phyloP scores from a whole-genome alignment of 2,113 vertebrate genomes.

The Callorhinus ursinus region DNA sequence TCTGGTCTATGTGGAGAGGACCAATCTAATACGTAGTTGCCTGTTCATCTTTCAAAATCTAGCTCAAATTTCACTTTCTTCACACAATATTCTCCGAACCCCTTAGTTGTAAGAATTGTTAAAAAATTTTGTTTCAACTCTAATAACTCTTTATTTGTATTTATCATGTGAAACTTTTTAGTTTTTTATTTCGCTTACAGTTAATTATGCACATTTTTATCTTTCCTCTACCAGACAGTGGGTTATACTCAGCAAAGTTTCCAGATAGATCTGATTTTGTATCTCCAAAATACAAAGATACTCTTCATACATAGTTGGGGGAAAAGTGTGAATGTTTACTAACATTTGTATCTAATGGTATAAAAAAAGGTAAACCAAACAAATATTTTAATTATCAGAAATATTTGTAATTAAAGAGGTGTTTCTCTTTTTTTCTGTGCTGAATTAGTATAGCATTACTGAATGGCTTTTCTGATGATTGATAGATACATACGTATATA shows the following conservation, averaged over 20 bases:
- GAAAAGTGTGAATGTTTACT: not conserved
- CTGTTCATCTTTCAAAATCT: slow-evolving; percentile 18
- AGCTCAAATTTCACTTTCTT: not conserved
- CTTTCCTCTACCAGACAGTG: not conserved
- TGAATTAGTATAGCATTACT: not conserved
- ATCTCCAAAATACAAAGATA: not conserved
- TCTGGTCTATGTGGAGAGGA: not conserved
- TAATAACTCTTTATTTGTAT: not conserved
- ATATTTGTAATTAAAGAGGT: not conserved
- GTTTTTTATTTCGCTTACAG: not conserved
- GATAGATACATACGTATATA: not conserved
- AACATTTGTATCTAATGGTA: not conserved
- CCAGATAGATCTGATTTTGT: not conserved
- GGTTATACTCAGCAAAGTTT: not conserved
- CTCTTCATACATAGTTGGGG: not conserved
- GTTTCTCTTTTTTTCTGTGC: not conserved
- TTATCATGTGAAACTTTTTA: not conserved
- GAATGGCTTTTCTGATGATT: not conserved
- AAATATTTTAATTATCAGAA: not conserved
- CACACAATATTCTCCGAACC: not conserved
- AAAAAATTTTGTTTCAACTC: not conserved
- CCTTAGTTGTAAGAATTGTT: not conserved
- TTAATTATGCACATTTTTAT: not conserved
- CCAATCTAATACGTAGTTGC: not conserved
- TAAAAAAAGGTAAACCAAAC: not conserved